Base-by-base conservation (phyloP, 2,797 vertebrate genomes). In the Falco concolor region DNA sequence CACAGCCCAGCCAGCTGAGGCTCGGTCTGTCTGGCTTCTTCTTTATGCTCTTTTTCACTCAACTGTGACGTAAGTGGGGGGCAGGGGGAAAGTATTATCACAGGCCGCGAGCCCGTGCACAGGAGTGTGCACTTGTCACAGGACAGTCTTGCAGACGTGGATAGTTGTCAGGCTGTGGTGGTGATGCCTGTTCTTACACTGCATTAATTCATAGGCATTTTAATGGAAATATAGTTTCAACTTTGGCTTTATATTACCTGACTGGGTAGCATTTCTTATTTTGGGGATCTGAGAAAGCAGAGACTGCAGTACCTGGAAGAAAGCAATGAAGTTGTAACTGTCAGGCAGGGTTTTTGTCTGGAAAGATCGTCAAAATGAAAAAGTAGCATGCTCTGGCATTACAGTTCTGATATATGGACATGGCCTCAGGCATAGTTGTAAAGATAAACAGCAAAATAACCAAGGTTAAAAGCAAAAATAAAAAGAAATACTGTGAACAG, bases 51-150 rank as follows among this genome's bases (percentile, higher is more conserved):
- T 49, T 73, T 54, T 65, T 84, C 64, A 78, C 65, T 47, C 60
- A 25, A 0, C 32, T 44, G 25, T 70, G 60, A 40, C 15, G 1
- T 3, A 27, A 57, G 22, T 24, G 49, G 8, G 56, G 56, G 45
- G 20, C 27, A 21, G 17, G 36, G 25, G 18, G 28, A 64, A 12
- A 9, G 74, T 32, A 2, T 21, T 2, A 38, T 40, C 50, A 9
- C 42, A 4, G 9, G 2, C 38, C 25, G 5, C 15, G 24, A 11
- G 14, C 23, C 36, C 12, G 0, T 22, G 7, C n/a, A 8, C 27
- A 42, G 53, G 52, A 28, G 18, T 1, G 27, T 67, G 94, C 18
- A 1, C 16, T 49, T 49, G 38, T 30, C 59, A 25, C 38, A 4
- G 80, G 30, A 8, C 53, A 25, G 34, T 25, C 30, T 25, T 40